Evolutionary conservation across 2,888 invertebrate species (phyloP).

Genomic region (Amiota mariae): DNA sequence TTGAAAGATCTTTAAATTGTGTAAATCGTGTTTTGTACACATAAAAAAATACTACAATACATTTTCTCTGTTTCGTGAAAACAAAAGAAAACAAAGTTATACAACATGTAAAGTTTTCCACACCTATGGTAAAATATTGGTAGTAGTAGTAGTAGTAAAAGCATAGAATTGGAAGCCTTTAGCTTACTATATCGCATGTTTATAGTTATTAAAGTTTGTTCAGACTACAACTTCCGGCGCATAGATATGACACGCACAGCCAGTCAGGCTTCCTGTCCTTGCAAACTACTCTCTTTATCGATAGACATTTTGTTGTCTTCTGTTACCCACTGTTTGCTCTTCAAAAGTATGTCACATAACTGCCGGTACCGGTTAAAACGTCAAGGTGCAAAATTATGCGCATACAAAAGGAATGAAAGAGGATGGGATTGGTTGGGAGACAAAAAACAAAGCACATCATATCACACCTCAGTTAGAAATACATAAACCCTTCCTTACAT

Average conservation of each 20-base stretch:
- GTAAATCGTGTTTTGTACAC: neutral
- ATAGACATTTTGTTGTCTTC: constrained; percentile 34
- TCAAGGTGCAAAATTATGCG: constrained; percentile 64
- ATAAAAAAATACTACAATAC: neutral
- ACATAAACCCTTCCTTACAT: neutral
- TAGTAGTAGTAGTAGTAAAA: neutral
- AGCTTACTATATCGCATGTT: neutral
- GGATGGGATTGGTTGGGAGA: constrained; percentile 10
- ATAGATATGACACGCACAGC: constrained; percentile 49
- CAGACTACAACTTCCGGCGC: constrained; percentile 46
- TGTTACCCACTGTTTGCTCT: constrained; percentile 32
- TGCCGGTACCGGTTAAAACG: constrained; percentile 34
- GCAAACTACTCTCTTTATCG: constrained; percentile 38
- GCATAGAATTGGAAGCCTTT: neutral
- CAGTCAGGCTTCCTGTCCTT: constrained; percentile 46
- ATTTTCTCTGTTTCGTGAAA: neutral
- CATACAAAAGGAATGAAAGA: constrained; percentile 44
- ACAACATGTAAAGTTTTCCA: constrained; percentile 3
- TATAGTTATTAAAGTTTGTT: constrained; percentile 39
- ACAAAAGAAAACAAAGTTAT: neutral
- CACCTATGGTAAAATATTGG: too few relatives aligned
- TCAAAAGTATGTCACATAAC: constrained; percentile 45
- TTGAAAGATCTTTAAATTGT: too few relatives aligned
- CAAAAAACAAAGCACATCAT: constrained; percentile 31
- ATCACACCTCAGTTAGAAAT: constrained; percentile 29